Percentiles rank a stretch among this genome's conserved stretches.
Conservation (phyloP, 2,113 vertebrate genomes). For the Lagenorhynchus albirostris region DNA sequence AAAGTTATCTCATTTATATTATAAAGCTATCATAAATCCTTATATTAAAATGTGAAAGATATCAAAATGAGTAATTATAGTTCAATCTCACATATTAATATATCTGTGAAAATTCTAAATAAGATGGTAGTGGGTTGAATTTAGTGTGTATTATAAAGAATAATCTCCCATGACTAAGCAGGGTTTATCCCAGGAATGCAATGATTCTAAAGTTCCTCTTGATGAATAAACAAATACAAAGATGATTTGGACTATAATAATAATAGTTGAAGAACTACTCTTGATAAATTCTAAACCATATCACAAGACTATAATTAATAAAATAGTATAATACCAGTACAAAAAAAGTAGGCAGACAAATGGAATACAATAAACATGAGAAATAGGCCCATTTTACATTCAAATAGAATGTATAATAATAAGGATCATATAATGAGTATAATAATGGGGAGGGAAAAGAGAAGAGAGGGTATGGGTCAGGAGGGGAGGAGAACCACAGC, state of each 20-base stretch:
- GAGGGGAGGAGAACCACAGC: not conserved
- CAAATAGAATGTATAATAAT: not conserved
- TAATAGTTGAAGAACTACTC: not conserved
- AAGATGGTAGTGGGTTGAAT: not conserved
- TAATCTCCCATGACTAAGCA: not conserved
- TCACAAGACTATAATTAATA: not conserved
- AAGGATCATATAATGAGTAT: not conserved
- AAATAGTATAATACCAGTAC: not conserved
- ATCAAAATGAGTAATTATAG: not conserved
- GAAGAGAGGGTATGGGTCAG: not conserved
- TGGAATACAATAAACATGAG: not conserved
- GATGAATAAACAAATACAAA: not conserved
- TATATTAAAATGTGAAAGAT: not conserved
- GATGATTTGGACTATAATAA: not conserved
- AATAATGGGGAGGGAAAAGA: not conserved
- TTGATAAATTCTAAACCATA: not conserved
- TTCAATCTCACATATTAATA: not conserved
- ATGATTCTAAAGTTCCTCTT: not conserved
- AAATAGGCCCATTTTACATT: not conserved
- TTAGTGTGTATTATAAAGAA: not conserved
- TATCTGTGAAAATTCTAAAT: slow-evolving; percentile 11
- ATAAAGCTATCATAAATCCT: not conserved
- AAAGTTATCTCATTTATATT: not conserved
- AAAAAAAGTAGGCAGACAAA: not conserved
- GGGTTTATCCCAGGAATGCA: not conserved